Evolutionary conservation across 1,140 invertebrate genomes (phyloP), one percentile per base, ranked within the genome.

Genomic region (Triops longicaudatus): DNA sequence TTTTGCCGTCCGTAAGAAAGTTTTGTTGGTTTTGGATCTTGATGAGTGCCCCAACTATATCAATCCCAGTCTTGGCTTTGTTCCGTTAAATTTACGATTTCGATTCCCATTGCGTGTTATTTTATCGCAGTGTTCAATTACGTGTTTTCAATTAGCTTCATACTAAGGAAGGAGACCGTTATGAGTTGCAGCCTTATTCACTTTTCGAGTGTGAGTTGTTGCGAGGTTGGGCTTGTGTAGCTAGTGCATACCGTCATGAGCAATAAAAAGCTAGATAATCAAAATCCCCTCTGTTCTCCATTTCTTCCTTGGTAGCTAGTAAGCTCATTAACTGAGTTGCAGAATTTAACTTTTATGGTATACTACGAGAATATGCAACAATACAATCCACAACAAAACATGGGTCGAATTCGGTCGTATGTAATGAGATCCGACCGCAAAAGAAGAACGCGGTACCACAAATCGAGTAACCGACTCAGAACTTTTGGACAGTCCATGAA

Each of bases 191-290:
- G 50, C 50, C 50, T 63, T 63, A 63, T 63, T 63, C 17, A 63
- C 22, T 63, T 22, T 63, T 63, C 50, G 17, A 63, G 50, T 63
- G 50, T 63, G 50, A 63, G 31, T 63, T 63, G 17, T 63, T 63
- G 50, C n/a, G 50, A 63, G 50, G 50, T 63, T 63, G 22, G 50
- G 50, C 50, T 63, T 63, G 50, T 63, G 50, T 63, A 63, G 50
- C 22, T 22, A 63, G 50, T 22, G 50, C n/a, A 63, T 63, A 63
- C 17, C 50, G 50, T 63, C 22, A 63, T 22, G 22, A 63, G 50
- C 50, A 63, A 63, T 63, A 63, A 63, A 44, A 63, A 63, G 4
- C 50, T 63, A 63, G 22, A 22, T 63, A 63, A 63, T 63, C 3
- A 63, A 63, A 63, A 3, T 14, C 14, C 1, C 17, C 31, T 2